phyloP scores from a whole-genome alignment of 1,140 invertebrate species.

The Artemia franciscana region DNA sequence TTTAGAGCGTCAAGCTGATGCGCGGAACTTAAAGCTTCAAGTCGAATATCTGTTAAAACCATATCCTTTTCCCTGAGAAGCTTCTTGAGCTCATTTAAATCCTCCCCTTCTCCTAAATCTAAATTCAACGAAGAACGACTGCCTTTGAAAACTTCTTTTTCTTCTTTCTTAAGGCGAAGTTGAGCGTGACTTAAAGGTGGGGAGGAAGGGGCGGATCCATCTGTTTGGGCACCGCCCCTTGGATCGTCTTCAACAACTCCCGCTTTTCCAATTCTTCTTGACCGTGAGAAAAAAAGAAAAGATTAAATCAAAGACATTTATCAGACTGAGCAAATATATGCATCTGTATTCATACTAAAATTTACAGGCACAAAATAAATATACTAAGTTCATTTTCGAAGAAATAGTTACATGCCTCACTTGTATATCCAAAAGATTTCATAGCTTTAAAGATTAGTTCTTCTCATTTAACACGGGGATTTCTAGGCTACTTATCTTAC shows the following conservation, averaged over 20 bases:
- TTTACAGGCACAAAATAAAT: not conserved
- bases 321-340: too few relatives aligned
- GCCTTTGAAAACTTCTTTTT: constrained; percentile 17
- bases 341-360: not conserved
- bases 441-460: too few relatives aligned
- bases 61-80: constrained; percentile 86
- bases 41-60: constrained; percentile 76
- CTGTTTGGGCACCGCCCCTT: not conserved
- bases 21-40: constrained; percentile 84
- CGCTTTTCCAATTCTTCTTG: constrained; percentile 29
- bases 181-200: constrained; percentile 1
- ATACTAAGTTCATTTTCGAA: too few relatives aligned
- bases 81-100: constrained; percentile 65
- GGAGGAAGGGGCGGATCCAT: constrained; percentile 8
- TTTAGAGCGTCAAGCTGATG: constrained; percentile 88
- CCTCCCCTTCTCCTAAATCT: constrained; percentile 17
- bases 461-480: too few relatives aligned
- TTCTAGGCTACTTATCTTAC: too few relatives aligned
- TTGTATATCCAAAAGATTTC: too few relatives aligned
- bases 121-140: constrained; percentile 23
- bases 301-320: too few relatives aligned
- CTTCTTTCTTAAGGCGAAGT: not conserved
- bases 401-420: too few relatives aligned
- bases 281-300: too few relatives aligned
- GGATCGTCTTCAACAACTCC: constrained; percentile 1